These are phyloP conservation scores for Oreochromis niloticus DNA, from an alignment of 2,113 vertebrate species.

Conservation along the genomic window DNA sequence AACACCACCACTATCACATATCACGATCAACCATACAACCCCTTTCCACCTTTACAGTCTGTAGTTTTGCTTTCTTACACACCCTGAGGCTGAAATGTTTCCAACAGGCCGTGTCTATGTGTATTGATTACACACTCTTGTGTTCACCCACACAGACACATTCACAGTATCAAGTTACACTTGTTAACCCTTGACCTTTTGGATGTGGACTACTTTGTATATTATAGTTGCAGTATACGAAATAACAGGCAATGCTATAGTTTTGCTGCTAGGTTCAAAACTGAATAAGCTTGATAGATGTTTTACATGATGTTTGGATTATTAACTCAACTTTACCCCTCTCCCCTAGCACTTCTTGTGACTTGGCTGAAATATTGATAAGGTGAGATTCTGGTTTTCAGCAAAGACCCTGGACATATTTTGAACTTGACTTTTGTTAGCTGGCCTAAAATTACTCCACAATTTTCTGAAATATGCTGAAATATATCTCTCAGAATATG, in stretches of 20 bases:
- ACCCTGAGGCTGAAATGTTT: conserved; percentile 52
- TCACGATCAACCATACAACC: conserved; percentile 31
- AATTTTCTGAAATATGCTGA: neutral
- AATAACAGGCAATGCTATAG: neutral
- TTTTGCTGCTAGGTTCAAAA: neutral
- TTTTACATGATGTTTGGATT: conserved; percentile 39
- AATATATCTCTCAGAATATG: conserved; percentile 19
- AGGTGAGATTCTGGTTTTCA: conserved; percentile 26
- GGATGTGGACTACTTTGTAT: conserved; percentile 14
- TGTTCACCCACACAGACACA: conserved; percentile 61
- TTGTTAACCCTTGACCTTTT: conserved; percentile 58
- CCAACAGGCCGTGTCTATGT: conserved; percentile 27
- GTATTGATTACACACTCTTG: conserved; percentile 56
- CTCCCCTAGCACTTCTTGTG: conserved; percentile 9
- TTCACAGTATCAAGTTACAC: conserved; percentile 42
- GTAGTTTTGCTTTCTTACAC: conserved; percentile 31
- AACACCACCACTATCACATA: conserved; percentile 31
- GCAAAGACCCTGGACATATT: conserved; percentile 2
- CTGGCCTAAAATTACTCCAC: conserved; percentile 7
- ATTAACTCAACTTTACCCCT: conserved; percentile 45
- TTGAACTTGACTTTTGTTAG: conserved; percentile 2
- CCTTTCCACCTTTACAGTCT: conserved; percentile 25
- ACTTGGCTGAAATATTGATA: conserved; percentile 46
- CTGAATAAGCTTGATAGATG: neutral
- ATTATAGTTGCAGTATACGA: neutral